Percentiles rank a stretch among this genome's conserved stretches.
Conservation (phyloP, 2,888 invertebrate genomes). For the Proisotoma minuta region DNA sequence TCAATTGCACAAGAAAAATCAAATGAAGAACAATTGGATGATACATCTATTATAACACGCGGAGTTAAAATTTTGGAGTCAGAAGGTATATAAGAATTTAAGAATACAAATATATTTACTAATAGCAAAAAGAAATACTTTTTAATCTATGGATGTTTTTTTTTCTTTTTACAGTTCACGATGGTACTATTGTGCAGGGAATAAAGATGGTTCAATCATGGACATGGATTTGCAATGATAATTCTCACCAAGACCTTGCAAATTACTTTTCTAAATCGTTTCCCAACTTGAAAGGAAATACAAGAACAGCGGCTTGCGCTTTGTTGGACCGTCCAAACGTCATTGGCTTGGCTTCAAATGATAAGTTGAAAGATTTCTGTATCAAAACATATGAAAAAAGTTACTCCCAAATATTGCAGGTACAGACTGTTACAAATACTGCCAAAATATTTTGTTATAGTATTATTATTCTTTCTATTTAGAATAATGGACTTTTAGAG, state of each 20-base stretch:
- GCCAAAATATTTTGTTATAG: not conserved
- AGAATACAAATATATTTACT: not conserved
- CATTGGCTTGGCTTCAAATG: slow-evolving; percentile 3
- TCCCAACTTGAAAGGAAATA: slow-evolving; percentile 28
- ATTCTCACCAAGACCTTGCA: slow-evolving; percentile 53
- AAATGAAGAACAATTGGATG: not conserved
- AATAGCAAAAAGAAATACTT: not conserved
- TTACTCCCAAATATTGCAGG: slow-evolving; percentile 23
- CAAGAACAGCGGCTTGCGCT: slow-evolving; percentile 25
- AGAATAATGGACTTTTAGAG: not conserved
- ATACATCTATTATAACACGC: slow-evolving; percentile 57
- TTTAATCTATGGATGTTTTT: not conserved
- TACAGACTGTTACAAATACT: not conserved
- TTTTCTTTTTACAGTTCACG: slow-evolving; percentile 63
- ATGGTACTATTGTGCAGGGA: slow-evolving; percentile 77
- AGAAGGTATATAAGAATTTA: slow-evolving; percentile 57
- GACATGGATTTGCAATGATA: slow-evolving; percentile 65
- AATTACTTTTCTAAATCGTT: slow-evolving; percentile 38
- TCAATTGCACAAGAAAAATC: not conserved
- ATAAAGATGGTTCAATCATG: slow-evolving; percentile 76
- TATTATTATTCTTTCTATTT: not conserved
- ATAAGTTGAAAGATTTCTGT: slow-evolving; percentile 11
- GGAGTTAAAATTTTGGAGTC: slow-evolving; percentile 73
- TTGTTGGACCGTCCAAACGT: slow-evolving; percentile 20
- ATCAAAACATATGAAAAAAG: slow-evolving; percentile 28